Conservation (phyloP, 2,113 vertebrate species). For the Pomatorhinus ruficollis region DNA sequence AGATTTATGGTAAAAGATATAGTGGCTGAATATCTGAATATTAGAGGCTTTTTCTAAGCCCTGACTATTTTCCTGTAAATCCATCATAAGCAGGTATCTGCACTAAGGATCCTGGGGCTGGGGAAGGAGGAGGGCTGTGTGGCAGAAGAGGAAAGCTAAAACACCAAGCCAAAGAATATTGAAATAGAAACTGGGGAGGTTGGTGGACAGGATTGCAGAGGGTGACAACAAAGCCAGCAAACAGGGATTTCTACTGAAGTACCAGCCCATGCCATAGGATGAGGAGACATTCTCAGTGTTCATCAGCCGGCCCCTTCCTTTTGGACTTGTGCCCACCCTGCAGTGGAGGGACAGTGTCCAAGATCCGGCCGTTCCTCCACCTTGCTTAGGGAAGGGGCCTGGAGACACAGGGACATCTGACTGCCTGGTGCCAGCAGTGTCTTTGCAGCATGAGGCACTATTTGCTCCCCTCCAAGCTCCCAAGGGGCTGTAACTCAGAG, state of each 20-base stretch:
- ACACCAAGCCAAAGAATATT: neutral
- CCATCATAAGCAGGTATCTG: neutral
- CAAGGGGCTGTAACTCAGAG: neutral
- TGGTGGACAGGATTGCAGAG: neutral
- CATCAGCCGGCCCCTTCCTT: neutral
- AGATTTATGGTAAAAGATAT: neutral
- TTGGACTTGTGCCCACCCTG: neutral
- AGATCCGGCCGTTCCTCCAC: neutral
- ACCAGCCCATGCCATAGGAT: neutral
- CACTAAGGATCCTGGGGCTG: neutral
- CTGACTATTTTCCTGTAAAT: neutral
- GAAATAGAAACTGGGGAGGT: neutral
- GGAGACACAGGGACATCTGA: accelerated
- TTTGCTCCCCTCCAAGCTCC: neutral
- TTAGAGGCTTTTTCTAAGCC: neutral
- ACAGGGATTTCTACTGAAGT: neutral
- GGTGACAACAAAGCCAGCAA: neutral
- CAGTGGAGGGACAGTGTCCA: accelerated
- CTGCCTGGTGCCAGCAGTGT: neutral
- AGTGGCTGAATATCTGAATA: neutral
- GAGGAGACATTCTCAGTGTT: neutral
- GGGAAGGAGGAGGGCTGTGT: neutral
- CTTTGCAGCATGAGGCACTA: neutral
- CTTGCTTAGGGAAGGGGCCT: neutral
- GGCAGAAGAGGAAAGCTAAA: neutral